Percentiles rank a stretch among this genome's conserved stretches.
phyloP scores from a whole-genome alignment of 1,140 invertebrate genomes.

The Conus betulinus region DNA sequence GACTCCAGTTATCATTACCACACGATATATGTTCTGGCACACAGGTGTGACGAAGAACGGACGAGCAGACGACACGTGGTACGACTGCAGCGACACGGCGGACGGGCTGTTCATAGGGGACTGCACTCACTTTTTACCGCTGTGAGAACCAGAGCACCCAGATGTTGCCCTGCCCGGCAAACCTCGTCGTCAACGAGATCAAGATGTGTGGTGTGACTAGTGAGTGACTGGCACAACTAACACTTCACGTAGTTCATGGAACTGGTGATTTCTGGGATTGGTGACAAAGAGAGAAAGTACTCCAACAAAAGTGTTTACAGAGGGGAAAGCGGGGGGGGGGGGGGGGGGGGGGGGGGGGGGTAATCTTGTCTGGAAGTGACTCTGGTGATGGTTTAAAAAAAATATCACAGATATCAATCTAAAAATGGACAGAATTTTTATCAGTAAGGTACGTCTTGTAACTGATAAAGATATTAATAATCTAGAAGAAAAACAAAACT shows the following conservation, averaged over 20 bases:
- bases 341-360: background rate
- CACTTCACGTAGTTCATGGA: background rate
- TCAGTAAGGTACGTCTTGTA: too few relatives aligned
- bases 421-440: too few relatives aligned
- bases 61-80: conserved; percentile 16
- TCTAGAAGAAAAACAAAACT: too few relatives aligned
- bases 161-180: conserved; percentile 41
- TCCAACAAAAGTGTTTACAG: too few relatives aligned
- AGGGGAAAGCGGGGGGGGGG: background rate
- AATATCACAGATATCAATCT: too few relatives aligned
- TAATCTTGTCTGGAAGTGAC: too few relatives aligned
- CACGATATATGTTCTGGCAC: too few relatives aligned
- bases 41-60: too few relatives aligned
- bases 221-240: conserved; percentile 27
- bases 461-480: too few relatives aligned
- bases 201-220: conserved; percentile 55
- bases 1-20: too few relatives aligned
- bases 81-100: conserved; percentile 36
- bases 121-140: conserved; percentile 51
- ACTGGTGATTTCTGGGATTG: background rate
- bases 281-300: too few relatives aligned
- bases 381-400: too few relatives aligned
- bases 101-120: conserved; percentile 50
- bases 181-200: conserved; percentile 48
- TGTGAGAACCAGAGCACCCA: conserved; percentile 45